Conservation (phyloP, 1,140 invertebrate genomes). For the Reticulitermes speratus region DNA sequence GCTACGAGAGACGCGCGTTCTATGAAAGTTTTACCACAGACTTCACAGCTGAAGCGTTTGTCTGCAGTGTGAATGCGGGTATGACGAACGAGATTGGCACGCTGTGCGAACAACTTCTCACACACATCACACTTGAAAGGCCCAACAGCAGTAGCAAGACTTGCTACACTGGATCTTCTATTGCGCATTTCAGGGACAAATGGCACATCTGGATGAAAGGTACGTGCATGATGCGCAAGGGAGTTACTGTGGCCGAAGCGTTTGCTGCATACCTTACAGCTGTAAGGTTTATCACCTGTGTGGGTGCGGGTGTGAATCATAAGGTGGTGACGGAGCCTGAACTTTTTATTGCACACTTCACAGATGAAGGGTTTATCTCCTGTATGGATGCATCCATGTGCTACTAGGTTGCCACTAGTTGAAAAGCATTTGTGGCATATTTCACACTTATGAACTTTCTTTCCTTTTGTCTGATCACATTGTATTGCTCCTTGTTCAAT, state of each 20-base stretch:
- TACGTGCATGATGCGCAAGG: too few relatives aligned
- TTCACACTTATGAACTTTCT: not conserved
- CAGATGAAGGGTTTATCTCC: not conserved
- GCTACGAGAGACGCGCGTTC: not conserved
- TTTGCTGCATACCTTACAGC: conserved; percentile 52
- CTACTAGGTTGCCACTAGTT: not conserved
- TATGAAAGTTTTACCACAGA: not conserved
- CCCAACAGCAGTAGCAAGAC: not conserved
- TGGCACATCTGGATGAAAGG: too few relatives aligned
- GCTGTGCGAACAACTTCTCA: not conserved
- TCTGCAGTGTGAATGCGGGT: not conserved
- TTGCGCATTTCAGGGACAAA: too few relatives aligned
- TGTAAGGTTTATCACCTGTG: conserved; percentile 58
- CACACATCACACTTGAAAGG: not conserved
- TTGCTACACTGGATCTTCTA: too few relatives aligned
- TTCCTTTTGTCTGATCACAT: too few relatives aligned
- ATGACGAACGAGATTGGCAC: not conserved
- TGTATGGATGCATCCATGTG: not conserved
- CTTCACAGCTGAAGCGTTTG: not conserved
- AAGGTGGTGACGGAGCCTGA: not conserved
- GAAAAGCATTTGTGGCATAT: not conserved
- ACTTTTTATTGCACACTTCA: not conserved
- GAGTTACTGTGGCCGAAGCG: conserved; percentile 40
- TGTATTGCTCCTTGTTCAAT: too few relatives aligned
- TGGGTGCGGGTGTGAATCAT: not conserved